These are phyloP conservation scores for Chymomyza fuscimana DNA, from an alignment of 2,888 invertebrate species.

Conservation along the genomic window DNA sequence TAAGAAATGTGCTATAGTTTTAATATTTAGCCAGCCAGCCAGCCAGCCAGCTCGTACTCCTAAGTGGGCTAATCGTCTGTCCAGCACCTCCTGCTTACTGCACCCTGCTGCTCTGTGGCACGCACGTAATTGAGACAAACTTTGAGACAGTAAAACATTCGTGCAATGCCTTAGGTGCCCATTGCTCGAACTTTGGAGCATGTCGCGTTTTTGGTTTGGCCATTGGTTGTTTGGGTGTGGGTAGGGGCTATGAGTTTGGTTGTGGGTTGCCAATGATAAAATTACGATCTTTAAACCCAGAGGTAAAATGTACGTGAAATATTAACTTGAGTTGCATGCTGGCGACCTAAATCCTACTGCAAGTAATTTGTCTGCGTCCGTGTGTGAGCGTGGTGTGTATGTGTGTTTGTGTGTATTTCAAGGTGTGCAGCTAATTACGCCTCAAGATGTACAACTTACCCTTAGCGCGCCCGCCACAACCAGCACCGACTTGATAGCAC, in stretches of 20 bases:
- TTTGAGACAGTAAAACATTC: slow-evolving; percentile 69
- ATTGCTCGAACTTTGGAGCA: slow-evolving; percentile 5
- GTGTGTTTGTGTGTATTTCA: slow-evolving; percentile 2
- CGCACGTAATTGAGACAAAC: slow-evolving; percentile 72
- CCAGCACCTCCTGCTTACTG: neutral
- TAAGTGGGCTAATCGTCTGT: slow-evolving; percentile 6
- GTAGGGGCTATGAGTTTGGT: neutral
- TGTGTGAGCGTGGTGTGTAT: neutral
- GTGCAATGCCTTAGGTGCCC: slow-evolving; percentile 48
- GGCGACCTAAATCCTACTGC: slow-evolving; percentile 68
- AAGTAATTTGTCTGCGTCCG: slow-evolving; percentile 50
- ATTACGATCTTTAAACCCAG: slow-evolving; percentile 70
- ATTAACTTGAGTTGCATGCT: slow-evolving; percentile 70
- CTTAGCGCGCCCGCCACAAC: slow-evolving; percentile 96
- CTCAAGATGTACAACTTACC: slow-evolving; percentile 79
- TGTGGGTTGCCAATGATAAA: slow-evolving; percentile 62
- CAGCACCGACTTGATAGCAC: slow-evolving; percentile 96
- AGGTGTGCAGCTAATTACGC: slow-evolving; percentile 50
- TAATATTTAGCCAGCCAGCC: slow-evolving; percentile 51
- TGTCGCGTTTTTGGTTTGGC: slow-evolving; percentile 2
- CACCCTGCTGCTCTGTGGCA: slow-evolving; percentile 43
- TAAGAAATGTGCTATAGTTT: slow-evolving; percentile 51
- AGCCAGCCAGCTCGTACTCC: slow-evolving; percentile 26
- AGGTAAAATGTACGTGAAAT: slow-evolving; percentile 72
- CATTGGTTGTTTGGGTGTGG: neutral